These are phyloP conservation scores for Cryptoblepharus egeriae DNA, from an alignment of 2,797 vertebrate species.

Conservation along the genomic window DNA sequence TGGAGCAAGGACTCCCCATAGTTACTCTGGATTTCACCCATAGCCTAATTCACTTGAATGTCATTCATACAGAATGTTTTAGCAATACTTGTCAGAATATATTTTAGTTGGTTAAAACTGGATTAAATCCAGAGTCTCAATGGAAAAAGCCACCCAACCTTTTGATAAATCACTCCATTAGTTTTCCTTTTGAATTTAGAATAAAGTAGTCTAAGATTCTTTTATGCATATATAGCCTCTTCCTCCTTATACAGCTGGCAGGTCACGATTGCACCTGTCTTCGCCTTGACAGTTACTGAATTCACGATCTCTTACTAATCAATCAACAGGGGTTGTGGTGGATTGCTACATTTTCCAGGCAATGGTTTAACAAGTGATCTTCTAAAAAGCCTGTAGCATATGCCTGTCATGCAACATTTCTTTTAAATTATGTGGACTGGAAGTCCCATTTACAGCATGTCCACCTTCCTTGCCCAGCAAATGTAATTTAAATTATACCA, in stretches of 20 bases:
- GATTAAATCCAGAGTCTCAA: constrained; percentile 51
- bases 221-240: neutral
- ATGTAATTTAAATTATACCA: constrained; percentile 49
- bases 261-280: constrained; percentile 50
- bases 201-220: constrained; percentile 20
- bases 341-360: constrained; percentile 53
- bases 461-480: constrained; percentile 55
- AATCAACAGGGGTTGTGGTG: constrained; percentile 1
- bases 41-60: constrained; percentile 65
- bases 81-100: constrained; percentile 66
- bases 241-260: constrained; percentile 36
- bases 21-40: too few relatives aligned
- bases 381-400: constrained; percentile 61
- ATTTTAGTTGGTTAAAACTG: constrained; percentile 50
- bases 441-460: constrained; percentile 52
- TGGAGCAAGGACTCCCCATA: too few relatives aligned
- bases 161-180: constrained; percentile 28
- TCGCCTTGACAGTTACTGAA: constrained; percentile 42
- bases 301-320: constrained; percentile 21
- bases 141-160: constrained; percentile 51
- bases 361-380: constrained; percentile 53
- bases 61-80: constrained; percentile 49
- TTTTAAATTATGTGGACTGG: constrained; percentile 39
- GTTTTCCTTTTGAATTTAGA: constrained; percentile 37
- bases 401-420: constrained; percentile 40